Percentiles rank a stretch among this genome's conserved stretches.
Evolutionary conservation across 2,888 invertebrate genomes (phyloP).

Genomic region (Eucera pruinosa): DNA sequence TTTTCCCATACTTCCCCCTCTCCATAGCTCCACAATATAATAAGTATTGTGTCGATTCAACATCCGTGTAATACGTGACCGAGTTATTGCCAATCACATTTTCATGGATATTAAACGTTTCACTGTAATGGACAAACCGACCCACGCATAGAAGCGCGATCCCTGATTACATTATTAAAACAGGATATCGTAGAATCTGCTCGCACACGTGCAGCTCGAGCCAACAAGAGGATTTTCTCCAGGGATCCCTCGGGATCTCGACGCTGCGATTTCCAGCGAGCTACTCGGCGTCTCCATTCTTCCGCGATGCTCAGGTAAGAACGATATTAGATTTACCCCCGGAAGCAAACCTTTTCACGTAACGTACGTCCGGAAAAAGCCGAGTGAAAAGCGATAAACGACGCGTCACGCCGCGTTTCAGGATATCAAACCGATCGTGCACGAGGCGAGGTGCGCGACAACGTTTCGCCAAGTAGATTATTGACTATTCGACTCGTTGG

Average conservation of each 20-base stretch:
- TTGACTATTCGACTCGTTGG: slow-evolving; percentile 21
- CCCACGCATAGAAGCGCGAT: not conserved
- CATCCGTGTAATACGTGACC: not conserved
- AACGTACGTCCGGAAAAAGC: slow-evolving; percentile 55
- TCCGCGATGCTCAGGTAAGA: slow-evolving; percentile 66
- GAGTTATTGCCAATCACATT: too few relatives aligned
- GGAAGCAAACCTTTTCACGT: slow-evolving; percentile 63
- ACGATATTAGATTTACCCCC: slow-evolving; percentile 70
- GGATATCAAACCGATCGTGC: slow-evolving; percentile 64
- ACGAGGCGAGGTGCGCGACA: slow-evolving; percentile 35
- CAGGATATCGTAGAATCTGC: slow-evolving; percentile 28
- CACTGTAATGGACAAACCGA: not conserved
- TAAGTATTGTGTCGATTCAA: not conserved
- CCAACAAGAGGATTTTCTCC: slow-evolving; percentile 48
- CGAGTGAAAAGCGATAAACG: slow-evolving; percentile 69
- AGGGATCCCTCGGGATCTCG: slow-evolving; percentile 52
- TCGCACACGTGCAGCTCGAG: slow-evolving; percentile 17
- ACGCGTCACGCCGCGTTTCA: slow-evolving; percentile 62
- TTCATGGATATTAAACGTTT: not conserved
- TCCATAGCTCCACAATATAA: too few relatives aligned
- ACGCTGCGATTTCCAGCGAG: slow-evolving; percentile 65
- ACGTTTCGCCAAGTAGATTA: slow-evolving; percentile 61
- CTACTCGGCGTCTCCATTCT: slow-evolving; percentile 67
- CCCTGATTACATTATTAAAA: slow-evolving; percentile 57
- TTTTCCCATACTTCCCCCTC: too few relatives aligned